Conservation (phyloP, 1,140 invertebrate species). For the Caerostris darwini region DNA sequence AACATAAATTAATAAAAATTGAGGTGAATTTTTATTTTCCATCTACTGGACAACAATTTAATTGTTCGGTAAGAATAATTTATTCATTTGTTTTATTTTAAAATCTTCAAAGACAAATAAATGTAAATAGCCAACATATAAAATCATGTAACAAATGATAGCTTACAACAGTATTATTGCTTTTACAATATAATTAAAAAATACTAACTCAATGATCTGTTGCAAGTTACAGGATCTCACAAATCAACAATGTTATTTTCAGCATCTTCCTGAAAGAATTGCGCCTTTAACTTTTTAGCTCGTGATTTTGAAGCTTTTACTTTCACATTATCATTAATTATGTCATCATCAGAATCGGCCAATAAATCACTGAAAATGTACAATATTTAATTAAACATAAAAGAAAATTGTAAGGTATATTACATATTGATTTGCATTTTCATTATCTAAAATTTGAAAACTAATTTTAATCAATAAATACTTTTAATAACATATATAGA, state of each 20-base stretch:
- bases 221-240: constrained; percentile 89
- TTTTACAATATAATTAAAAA: background rate
- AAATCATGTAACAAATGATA: too few relatives aligned
- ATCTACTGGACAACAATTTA: too few relatives aligned
- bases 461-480: background rate
- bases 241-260: constrained; percentile 93
- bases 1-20: too few relatives aligned
- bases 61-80: too few relatives aligned
- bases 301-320: constrained; percentile 79
- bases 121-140: too few relatives aligned
- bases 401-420: background rate
- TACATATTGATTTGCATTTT: background rate
- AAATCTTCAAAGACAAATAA: too few relatives aligned
- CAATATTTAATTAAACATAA: background rate
- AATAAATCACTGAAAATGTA: constrained; percentile 89
- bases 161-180: too few relatives aligned
- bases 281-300: constrained; percentile 80
- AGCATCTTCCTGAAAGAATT: constrained; percentile 90
- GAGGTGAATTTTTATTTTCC: too few relatives aligned
- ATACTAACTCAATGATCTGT: constrained; percentile 82
- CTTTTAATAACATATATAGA: background rate
- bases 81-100: too few relatives aligned
- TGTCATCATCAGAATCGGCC: constrained; percentile 87
- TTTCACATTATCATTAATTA: constrained; percentile 84
- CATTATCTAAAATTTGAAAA: background rate